Base-by-base conservation (phyloP, 2,888 invertebrate genomes). In the Lasioglossum pauxillum region DNA sequence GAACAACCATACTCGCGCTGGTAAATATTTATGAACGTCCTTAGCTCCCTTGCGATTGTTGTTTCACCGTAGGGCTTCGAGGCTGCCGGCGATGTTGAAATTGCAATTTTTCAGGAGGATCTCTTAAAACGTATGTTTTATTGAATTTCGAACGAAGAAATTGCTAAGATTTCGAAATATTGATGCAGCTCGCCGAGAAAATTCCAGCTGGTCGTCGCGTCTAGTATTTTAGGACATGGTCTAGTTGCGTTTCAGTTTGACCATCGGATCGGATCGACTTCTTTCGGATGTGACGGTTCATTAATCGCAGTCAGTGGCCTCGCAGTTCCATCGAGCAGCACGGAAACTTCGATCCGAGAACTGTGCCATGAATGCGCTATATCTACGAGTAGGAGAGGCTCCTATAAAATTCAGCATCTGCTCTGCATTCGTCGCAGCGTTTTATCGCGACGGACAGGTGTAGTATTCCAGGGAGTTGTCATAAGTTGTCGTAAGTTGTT, bases 401-500 rank as follows among this genome's bases (percentile, higher is more conserved):
- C 23, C 57, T 7, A 64, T 35, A 53, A 83, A 67, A 73, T 75
- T 53, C 64, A 53, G 41, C 27, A 46, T 75, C 64, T 75, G 19
- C 44, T 53, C 75, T 44, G 78, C 75, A 64, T 76, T 82, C 75
- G 53, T 41, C 72, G 27, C 23, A 71, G 7, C 83, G 75, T 82
- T 84, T 84, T 79, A 83, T 72, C 71, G 72, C 27, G 41, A n/a
- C n/a, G 27, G 67, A 69, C 73, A 73, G 69, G 35, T 64, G 16
- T 57, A 67, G 35, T 57, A 31, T 35, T 44, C 73, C 35, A 16
- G 71, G 44, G 7, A 53, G 78, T 75, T 83, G 83, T 83, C 84
- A 73, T 60, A 46, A 64, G 83, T 75, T 83, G 83, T 72, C 84
- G 57, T 27, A 71, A 83, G 75, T 84, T 78, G 75, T 60, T 72